Evolutionary conservation across 2,888 invertebrate species (phyloP).

Genomic region (Ariolimax columbianus): DNA sequence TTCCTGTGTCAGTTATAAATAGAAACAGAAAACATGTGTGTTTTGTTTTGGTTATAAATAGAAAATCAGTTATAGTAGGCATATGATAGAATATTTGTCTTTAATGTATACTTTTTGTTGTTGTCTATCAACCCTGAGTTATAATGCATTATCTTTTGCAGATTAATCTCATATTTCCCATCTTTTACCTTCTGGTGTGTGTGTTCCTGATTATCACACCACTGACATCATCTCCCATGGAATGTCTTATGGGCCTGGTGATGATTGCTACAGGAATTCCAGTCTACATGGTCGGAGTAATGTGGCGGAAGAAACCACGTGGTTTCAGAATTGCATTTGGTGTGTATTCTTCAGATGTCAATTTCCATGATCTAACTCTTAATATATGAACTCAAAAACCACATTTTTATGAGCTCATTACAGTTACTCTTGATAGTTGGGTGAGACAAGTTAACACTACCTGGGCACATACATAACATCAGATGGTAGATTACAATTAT

Average conservation of each 20-base stretch:
- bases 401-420: too few relatives aligned
- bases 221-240: slow-evolving; percentile 72
- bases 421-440: too few relatives aligned
- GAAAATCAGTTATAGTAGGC: too few relatives aligned
- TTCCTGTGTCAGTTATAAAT: too few relatives aligned
- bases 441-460: too few relatives aligned
- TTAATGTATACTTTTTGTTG: too few relatives aligned
- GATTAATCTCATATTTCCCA: slow-evolving; percentile 74
- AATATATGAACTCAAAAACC: too few relatives aligned
- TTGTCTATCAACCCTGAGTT: not conserved
- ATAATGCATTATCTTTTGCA: slow-evolving; percentile 56
- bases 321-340: slow-evolving; percentile 63
- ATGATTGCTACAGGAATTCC: slow-evolving; percentile 82
- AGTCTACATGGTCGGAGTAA: slow-evolving; percentile 84
- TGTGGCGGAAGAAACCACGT: slow-evolving; percentile 78
- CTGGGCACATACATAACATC: too few relatives aligned
- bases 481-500: too few relatives aligned
- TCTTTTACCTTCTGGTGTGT: slow-evolving; percentile 74
- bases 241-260: slow-evolving; percentile 73
- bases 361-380: not conserved
- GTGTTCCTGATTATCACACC: slow-evolving; percentile 74
- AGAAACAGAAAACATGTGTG: too few relatives aligned
- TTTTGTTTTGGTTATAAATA: too few relatives aligned
- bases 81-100: too few relatives aligned
- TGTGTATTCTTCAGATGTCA: slow-evolving; percentile 55